Evolutionary conservation across 2,113 vertebrate genomes (phyloP).

Genomic region (Setophaga coronata): DNA sequence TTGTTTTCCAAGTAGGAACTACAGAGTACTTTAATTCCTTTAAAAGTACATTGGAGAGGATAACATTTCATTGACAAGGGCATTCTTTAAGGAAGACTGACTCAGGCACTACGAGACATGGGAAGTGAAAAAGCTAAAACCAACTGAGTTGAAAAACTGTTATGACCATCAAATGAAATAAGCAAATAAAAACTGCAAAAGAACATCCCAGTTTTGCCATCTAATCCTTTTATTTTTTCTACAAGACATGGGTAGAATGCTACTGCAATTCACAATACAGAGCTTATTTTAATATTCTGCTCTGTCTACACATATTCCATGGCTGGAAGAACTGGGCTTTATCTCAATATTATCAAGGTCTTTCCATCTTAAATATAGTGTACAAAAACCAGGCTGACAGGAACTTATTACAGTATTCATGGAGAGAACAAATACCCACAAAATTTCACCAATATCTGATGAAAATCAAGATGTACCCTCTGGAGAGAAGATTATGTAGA

Average conservation of each 20-base stretch:
- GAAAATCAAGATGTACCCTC: not conserved
- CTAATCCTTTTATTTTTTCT: not conserved
- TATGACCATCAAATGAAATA: not conserved
- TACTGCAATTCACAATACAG: not conserved
- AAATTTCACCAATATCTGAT: not conserved
- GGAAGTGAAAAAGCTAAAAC: slow-evolving; percentile 43
- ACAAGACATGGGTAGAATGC: not conserved
- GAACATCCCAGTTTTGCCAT: not conserved
- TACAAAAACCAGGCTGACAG: not conserved
- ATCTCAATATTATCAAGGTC: not conserved
- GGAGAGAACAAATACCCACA: not conserved
- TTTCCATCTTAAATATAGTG: not conserved
- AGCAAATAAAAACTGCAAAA: not conserved
- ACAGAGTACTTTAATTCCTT: slow-evolving; percentile 33
- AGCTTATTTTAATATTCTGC: not conserved
- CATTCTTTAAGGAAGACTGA: slow-evolving; percentile 18
- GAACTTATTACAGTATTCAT: not conserved
- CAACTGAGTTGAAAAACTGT: not conserved
- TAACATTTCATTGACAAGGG: slow-evolving; percentile 34
- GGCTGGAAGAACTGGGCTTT: not conserved
- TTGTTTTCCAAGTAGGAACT: slow-evolving; percentile 24
- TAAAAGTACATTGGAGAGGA: slow-evolving; percentile 5
- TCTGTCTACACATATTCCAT: not conserved
- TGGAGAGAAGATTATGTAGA: not conserved
- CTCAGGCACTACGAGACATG: not conserved